Percentiles rank a stretch among this genome's conserved stretches.
Evolutionary conservation across 2,113 vertebrate genomes (phyloP).

Genomic region (Ascaphus truei): DNA sequence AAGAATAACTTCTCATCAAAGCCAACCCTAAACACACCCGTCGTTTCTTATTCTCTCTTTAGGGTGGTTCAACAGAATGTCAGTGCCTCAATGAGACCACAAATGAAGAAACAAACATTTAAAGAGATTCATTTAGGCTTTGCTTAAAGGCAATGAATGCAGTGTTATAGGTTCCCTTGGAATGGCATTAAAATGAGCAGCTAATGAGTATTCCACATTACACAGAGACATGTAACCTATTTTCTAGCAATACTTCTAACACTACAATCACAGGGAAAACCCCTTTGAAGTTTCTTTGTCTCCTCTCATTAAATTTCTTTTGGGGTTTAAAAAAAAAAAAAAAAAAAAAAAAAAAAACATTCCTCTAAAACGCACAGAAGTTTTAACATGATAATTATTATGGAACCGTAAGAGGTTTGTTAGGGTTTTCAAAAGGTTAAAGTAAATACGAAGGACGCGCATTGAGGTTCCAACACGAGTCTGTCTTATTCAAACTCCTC

Average conservation of each 20-base stretch:
- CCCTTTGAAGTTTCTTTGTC: constrained; percentile 90
- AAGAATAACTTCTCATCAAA: background rate
- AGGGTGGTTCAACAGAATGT: constrained; percentile 15
- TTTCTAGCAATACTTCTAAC: constrained; percentile 89
- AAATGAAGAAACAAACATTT: constrained; percentile 54
- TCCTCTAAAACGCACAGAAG: constrained; percentile 61
- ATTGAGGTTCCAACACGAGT: constrained; percentile 46
- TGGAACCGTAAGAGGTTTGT: constrained; percentile 60
- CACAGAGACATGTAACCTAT: constrained; percentile 85
- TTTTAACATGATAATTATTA: constrained; percentile 76
- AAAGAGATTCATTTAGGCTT: constrained; percentile 65
- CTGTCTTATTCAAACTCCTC: background rate
- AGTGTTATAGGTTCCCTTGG: constrained; percentile 64
- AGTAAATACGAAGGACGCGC: constrained; percentile 60
- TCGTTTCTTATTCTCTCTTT: background rate
- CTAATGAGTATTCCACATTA: constrained; percentile 88
- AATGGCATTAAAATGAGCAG: constrained; percentile 89
- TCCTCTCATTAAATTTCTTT: constrained; percentile 90
- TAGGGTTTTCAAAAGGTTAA: constrained; percentile 57
- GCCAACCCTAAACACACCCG: background rate
- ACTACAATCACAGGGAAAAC: constrained; percentile 79
- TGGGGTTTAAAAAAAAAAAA: constrained; percentile 63
- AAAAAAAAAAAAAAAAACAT: no score
- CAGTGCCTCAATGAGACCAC: constrained; percentile 57
- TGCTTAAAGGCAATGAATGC: constrained; percentile 68